Conservation (phyloP, 2,888 invertebrate species). For the Lasioglossum lativentre region DNA sequence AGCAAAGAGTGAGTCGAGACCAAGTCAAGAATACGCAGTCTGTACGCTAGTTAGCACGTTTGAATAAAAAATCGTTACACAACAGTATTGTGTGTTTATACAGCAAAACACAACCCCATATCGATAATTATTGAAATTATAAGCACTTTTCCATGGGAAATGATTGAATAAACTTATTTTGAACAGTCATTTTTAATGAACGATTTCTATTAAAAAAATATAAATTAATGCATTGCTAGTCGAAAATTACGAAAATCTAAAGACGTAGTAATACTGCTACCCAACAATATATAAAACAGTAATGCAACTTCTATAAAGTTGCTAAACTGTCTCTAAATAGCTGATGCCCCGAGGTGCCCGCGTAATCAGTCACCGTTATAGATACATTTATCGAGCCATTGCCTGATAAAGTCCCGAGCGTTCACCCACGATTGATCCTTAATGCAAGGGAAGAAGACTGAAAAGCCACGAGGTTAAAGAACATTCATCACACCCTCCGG, state of each 20-base stretch:
- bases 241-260: neutral
- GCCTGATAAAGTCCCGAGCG: conserved; percentile 23
- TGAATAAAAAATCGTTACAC: too few species aligned
- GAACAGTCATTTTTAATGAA: too few species aligned
- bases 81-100: too few species aligned
- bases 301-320: neutral
- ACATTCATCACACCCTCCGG: conserved; percentile 72
- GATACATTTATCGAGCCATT: conserved; percentile 49
- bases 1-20: too few species aligned
- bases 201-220: neutral
- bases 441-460: conserved; percentile 55
- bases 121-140: too few species aligned
- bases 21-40: too few species aligned
- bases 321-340: conserved; percentile 1
- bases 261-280: too few species aligned
- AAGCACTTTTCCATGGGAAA: too few species aligned
- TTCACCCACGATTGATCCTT: conserved; percentile 56
- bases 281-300: neutral
- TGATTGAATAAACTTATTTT: too few species aligned
- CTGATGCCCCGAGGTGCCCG: neutral
- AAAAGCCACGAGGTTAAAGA: conserved; percentile 64
- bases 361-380: conserved; percentile 25
- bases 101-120: too few species aligned
- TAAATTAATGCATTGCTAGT: neutral
- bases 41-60: too few species aligned